phyloP scores from a whole-genome alignment of 2,888 invertebrate species.

The Tachina lurida region DNA sequence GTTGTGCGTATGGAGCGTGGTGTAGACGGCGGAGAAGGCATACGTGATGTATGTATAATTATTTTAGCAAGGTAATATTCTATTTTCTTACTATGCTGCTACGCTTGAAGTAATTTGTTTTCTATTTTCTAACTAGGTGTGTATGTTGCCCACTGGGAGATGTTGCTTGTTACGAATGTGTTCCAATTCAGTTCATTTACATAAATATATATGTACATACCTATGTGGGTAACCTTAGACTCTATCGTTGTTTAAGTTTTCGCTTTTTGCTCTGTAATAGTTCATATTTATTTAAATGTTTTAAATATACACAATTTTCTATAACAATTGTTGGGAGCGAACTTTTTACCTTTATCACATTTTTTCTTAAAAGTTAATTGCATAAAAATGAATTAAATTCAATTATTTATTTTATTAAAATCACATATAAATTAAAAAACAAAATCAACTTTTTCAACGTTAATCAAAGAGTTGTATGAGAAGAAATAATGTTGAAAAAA shows the following conservation, averaged over 20 bases:
- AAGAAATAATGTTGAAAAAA: constrained; percentile 62
- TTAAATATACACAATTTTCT: neutral
- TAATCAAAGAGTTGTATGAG: constrained; percentile 60
- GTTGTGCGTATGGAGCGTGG: constrained; percentile 68
- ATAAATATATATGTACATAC: too few relatives aligned
- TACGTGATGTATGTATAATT: constrained; percentile 46
- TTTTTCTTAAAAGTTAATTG: constrained; percentile 7
- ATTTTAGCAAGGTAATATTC: constrained; percentile 18
- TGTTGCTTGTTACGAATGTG: constrained; percentile 38
- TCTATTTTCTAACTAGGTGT: constrained; percentile 1
- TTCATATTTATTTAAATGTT: constrained; percentile 13
- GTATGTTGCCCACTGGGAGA: constrained; percentile 40
- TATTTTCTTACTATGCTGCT: constrained; percentile 16
- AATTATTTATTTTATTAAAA: constrained; percentile 28
- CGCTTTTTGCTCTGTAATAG: constrained; percentile 34
- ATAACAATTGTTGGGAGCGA: neutral
- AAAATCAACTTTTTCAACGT: constrained; percentile 38
- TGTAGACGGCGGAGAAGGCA: constrained; percentile 71
- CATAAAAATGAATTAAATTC: neutral
- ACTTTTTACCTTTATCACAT: constrained; percentile 14
- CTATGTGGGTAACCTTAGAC: constrained; percentile 56
- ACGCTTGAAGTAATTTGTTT: constrained; percentile 44
- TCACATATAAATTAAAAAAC: constrained; percentile 18
- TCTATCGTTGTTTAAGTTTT: constrained; percentile 49
- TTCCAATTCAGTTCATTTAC: constrained; percentile 63